Evolutionary conservation across 2,113 vertebrate species (phyloP), one percentile per base, ranked within the genome.

Genomic region (Mustelus asterias): DNA sequence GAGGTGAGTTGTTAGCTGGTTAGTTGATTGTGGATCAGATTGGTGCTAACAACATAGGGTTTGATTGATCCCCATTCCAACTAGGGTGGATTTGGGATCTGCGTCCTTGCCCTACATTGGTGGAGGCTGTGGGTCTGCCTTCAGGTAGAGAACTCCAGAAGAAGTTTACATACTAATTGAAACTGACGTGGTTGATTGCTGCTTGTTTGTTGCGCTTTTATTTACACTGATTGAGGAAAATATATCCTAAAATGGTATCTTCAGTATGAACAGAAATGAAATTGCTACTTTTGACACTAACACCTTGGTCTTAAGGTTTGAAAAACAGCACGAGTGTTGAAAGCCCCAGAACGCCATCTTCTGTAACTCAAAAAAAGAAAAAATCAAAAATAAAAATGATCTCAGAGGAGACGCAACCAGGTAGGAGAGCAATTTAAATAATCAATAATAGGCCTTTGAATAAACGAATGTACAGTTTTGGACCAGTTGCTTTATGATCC

Each of bases 331-430:
- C 20, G 37, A 96, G 96, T 7, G 20, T 89, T 22, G 96, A 96
- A 93, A 69, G 78, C 78, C 80, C 89, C 94, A 96, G 80, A 67
- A 54, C 70, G 9, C 41, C 29, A 67, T 54, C n/a, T 0, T 24
- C 88, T 48, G 67, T 69, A 1, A 65, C 70, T 37, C 95, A 20
- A 22, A 96, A 85, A 37, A 96, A 92, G 90, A 44, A 20, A 41
- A 33, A 72, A 80, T 16, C 95, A 63, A 96, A 96, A 63, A 94
- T 58, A 95, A 96, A 89, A 8, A 63, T 80, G 41, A 89, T 58
- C 72, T 48, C 69, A 26, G 24, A 85, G 88, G 96, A 76, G 67
- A 65, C 18, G 24, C 78, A 26, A 65, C 85, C 95, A 86, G 96
- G 96, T 96, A 76, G 63, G 96, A 90, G 11, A 72, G 48, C 37